phyloP scores from a whole-genome alignment of 2,888 invertebrate species.

The Dinocampus coccinellae region DNA sequence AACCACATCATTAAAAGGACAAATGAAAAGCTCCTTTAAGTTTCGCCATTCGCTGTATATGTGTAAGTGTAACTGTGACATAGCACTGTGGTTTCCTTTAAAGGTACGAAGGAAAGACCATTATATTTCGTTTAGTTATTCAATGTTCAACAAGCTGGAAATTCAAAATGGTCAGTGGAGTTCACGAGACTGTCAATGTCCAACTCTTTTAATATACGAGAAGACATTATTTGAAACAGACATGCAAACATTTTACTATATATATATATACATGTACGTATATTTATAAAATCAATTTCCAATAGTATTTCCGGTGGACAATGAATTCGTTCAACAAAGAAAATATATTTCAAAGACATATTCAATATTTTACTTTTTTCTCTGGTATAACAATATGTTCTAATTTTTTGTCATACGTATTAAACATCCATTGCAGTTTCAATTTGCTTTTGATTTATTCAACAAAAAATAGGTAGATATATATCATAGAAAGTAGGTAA shows the following conservation, averaged over 20 bases:
- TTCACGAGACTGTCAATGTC: conserved; percentile 40
- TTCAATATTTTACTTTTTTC: neutral
- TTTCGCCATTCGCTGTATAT: neutral
- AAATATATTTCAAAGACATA: conserved; percentile 8
- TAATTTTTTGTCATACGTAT: neutral
- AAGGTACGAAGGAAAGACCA: conserved; percentile 45
- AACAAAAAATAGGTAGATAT: too few species aligned
- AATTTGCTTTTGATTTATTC: too few species aligned
- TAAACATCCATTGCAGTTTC: neutral
- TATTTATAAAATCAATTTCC: conserved; percentile 20
- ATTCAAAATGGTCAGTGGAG: conserved; percentile 54
- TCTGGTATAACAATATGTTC: neutral
- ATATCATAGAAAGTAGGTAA: neutral
- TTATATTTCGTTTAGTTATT: conserved; percentile 40
- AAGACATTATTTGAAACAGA: neutral
- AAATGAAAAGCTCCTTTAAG: conserved; percentile 47
- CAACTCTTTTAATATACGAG: conserved; percentile 4
- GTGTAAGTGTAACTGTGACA: conserved; percentile 22
- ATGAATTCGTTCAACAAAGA: conserved; percentile 29
- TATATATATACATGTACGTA: neutral
- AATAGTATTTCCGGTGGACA: conserved; percentile 29
- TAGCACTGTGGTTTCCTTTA: conserved; percentile 65
- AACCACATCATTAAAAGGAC: conserved; percentile 66
- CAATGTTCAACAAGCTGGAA: conserved; percentile 62
- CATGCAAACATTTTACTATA: neutral